Conservation (phyloP, 2,113 vertebrate species). For the Poicephalus gulielmi region DNA sequence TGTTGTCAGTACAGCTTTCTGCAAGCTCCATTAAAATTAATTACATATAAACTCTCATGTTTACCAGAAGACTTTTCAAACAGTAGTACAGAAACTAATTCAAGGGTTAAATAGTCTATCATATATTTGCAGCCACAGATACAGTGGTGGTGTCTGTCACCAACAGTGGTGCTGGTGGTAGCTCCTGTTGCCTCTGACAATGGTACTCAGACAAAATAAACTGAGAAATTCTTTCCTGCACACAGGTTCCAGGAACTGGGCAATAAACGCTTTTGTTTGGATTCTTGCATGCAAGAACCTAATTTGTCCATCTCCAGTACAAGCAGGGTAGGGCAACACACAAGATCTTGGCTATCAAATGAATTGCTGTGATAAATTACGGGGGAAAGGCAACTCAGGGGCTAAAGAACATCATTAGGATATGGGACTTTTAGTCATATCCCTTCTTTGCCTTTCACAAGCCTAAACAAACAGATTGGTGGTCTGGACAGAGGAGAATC, state of each 20-base stretch:
- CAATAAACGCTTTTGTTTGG: not conserved
- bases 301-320: not conserved
- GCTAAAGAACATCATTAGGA: not conserved
- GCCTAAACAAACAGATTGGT: not conserved
- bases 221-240: not conserved
- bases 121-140: not conserved
- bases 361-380: not conserved
- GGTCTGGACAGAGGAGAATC: not conserved
- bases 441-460: not conserved
- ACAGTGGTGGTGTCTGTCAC: not conserved
- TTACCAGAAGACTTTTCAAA: not conserved
- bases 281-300: not conserved
- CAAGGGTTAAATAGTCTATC: not conserved
- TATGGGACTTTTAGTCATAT: not conserved
- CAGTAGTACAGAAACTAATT: not conserved
- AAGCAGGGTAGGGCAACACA: not conserved
- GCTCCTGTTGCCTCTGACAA: not conserved
- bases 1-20: not conserved
- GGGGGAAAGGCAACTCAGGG: too few species aligned
- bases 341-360: not conserved
- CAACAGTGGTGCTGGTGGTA: not conserved
- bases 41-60: accelerated
- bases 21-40: not conserved
- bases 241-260: not conserved
- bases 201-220: not conserved